phyloP scores from a whole-genome alignment of 2,797 vertebrate genomes.

The Cossypha niveicapilla region DNA sequence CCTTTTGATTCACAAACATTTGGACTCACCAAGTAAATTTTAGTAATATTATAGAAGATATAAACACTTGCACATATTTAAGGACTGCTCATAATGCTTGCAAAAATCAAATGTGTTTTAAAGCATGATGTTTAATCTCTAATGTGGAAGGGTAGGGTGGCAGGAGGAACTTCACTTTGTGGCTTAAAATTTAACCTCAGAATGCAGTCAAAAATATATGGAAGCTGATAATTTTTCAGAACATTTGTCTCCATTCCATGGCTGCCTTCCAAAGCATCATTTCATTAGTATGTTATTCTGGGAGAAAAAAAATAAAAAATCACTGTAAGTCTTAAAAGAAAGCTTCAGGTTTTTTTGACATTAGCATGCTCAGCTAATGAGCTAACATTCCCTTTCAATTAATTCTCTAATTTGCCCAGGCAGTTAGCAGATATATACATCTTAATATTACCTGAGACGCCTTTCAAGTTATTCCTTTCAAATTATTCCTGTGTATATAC shows the following conservation, averaged over 20 bases:
- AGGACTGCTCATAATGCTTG: neutral
- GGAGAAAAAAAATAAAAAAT: neutral
- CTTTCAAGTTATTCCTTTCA: constrained; percentile 39
- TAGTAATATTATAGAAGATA: neutral
- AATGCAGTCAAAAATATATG: neutral
- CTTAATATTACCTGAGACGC: neutral
- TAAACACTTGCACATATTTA: neutral
- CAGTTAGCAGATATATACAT: constrained; percentile 9
- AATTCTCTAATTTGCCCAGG: constrained; percentile 41
- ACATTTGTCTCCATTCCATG: neutral
- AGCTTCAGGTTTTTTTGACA: neutral
- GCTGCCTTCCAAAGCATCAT: neutral
- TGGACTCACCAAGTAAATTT: neutral
- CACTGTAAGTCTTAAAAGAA: neutral
- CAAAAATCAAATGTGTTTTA: neutral
- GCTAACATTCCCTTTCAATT: constrained; percentile 39
- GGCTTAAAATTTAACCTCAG: neutral
- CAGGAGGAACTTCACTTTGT: neutral
- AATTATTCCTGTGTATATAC: neutral
- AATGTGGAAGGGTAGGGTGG: neutral
- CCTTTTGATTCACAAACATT: neutral
- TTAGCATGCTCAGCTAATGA: constrained; percentile 13
- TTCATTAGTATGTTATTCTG: neutral
- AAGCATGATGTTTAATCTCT: neutral
- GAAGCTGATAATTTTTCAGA: neutral